A percentile compares a stretch with the other conserved stretches of the same genome.
Conservation (phyloP, 2,113 vertebrate species). For the Stercorarius parasiticus region DNA sequence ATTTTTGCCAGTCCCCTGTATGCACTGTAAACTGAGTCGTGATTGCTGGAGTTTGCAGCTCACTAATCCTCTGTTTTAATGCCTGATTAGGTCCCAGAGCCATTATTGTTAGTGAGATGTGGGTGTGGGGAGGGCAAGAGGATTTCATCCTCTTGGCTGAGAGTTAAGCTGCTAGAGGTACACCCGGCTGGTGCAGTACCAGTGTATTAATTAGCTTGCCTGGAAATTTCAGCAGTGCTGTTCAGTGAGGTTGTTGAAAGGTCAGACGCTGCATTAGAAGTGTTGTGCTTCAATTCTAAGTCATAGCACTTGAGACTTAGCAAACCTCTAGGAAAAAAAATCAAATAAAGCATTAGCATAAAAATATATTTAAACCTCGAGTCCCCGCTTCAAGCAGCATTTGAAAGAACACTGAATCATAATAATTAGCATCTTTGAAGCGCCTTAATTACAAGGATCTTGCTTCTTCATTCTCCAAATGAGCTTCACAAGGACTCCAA, state of each 20-base stretch:
- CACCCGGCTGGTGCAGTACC: neutral
- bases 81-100: slow-evolving; percentile 60
- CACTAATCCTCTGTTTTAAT: slow-evolving; percentile 54
- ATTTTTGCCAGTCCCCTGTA: neutral
- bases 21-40: neutral
- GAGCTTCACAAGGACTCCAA: neutral
- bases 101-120: slow-evolving; percentile 40
- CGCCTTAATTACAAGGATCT: neutral
- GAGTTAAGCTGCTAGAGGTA: slow-evolving; percentile 37
- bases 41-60: neutral
- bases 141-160: slow-evolving; percentile 24
- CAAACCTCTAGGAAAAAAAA: neutral
- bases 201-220: slow-evolving; percentile 30
- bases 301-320: neutral
- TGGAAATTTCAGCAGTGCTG: neutral
- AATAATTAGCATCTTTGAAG: neutral
- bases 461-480: neutral
- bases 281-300: neutral
- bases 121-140: slow-evolving; percentile 3
- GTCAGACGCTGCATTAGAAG: slow-evolving; percentile 13
- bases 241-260: slow-evolving; percentile 18
- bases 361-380: neutral
- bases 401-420: neutral
- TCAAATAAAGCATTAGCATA: neutral
- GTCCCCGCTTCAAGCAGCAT: neutral